phyloP scores from a whole-genome alignment of 2,797 vertebrate species.

The Anas capensis region DNA sequence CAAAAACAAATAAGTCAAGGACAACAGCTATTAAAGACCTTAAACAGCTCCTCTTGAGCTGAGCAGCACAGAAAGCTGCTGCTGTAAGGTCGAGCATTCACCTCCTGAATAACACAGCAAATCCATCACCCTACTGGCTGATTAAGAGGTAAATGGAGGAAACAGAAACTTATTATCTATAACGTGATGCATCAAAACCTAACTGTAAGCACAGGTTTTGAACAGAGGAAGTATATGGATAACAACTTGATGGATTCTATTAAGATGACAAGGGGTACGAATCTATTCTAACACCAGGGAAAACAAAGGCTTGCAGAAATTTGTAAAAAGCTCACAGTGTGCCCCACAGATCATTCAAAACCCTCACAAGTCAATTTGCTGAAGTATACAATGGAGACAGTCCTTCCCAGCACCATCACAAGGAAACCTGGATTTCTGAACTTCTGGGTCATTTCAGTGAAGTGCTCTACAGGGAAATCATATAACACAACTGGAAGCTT shows the following conservation, averaged over 20 bases:
- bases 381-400: not conserved
- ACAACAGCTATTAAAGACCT: not conserved
- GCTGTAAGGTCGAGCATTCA: not conserved
- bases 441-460: not conserved
- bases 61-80: not conserved
- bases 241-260: not conserved
- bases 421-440: not conserved
- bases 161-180: not conserved
- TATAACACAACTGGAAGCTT: not conserved
- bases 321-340: not conserved
- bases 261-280: not conserved
- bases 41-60: not conserved
- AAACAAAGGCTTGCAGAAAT: not conserved
- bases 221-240: not conserved
- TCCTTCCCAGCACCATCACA: not conserved
- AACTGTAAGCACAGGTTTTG: not conserved
- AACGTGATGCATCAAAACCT: not conserved
- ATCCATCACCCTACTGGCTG: not conserved
- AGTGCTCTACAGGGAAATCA: not conserved
- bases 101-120: not conserved
- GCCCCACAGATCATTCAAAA: not conserved
- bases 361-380: not conserved
- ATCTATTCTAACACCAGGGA: not conserved
- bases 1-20: not conserved
- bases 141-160: not conserved